Percentiles rank a stretch among this genome's conserved stretches.
Evolutionary conservation across 2,888 invertebrate species (phyloP).

Genomic region (Drosophila mimica): DNA sequence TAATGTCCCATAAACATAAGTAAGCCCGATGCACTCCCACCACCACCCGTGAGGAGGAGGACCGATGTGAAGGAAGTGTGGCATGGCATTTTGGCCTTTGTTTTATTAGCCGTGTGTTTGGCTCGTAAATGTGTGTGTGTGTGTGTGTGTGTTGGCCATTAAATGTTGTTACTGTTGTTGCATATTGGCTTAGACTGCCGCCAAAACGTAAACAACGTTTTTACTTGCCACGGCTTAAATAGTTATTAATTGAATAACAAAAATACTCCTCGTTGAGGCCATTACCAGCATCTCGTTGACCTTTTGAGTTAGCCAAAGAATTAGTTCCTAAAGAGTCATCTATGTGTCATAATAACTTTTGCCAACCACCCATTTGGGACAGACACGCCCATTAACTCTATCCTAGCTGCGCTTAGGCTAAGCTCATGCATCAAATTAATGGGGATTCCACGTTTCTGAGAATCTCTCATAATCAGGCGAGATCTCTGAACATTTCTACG

Average conservation of each 20-base stretch:
- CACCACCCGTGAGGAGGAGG: not conserved
- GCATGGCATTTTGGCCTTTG: conserved; percentile 1
- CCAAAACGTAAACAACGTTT: conserved; percentile 23
- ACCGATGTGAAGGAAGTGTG: not conserved
- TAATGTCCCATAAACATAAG: conserved; percentile 45
- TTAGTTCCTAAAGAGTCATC: not conserved
- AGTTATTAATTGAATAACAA: conserved; percentile 19
- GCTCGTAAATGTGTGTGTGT: conserved; percentile 16
- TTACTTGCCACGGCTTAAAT: conserved; percentile 33
- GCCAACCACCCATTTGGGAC: not conserved
- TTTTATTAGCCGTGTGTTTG: conserved; percentile 25
- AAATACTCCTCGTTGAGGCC: not conserved
- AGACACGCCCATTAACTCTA: not conserved
- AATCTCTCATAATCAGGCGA: not conserved
- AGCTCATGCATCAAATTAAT: not conserved
- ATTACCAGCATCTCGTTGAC: not conserved
- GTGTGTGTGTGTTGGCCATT: conserved; percentile 26
- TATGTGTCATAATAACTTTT: not conserved
- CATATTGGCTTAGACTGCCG: conserved; percentile 21
- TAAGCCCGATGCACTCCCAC: conserved; percentile 11
- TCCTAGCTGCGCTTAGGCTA: not conserved
- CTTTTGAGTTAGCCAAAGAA: not conserved
- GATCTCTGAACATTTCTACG: too few species aligned
- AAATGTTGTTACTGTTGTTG: conserved; percentile 8
- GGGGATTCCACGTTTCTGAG: not conserved